Evolutionary conservation across 2,888 invertebrate species (phyloP), one percentile per base, ranked within the genome.

Genomic region (Pachydiplax longipennis): DNA sequence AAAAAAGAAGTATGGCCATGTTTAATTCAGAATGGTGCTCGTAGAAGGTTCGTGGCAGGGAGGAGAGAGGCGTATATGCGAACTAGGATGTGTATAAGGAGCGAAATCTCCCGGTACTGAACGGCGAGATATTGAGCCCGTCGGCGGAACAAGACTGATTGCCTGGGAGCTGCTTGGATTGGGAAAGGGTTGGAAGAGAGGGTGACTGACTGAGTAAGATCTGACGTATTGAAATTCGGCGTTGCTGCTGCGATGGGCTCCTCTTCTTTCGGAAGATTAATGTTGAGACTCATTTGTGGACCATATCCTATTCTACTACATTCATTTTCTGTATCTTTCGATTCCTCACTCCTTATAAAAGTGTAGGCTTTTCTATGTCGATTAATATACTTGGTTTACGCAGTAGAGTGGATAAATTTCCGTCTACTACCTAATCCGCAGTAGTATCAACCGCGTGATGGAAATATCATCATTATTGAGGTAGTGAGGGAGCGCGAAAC

Each of bases 121-220:
- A 61, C 65, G 87, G 58, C 61, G 37, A 40, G 87, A 87, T 87
- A 87, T 61, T 87, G 87, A 87, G 87, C 65, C 87, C 87, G 83
- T 83, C 83, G 87, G 87, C 65, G 61, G 65, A 40, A 31, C 87
- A 87, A 87, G 87, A 87, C 61, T 87, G 87, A 87, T 87, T 87
- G 61, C 87, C 87, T n/a, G 73, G 73, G 73, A 73, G 65, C 53
- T 10, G 58, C 25, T 58, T 10, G n/a, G 83, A 58, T 31, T 18
- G 48, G 58, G 37, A n/a, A 87, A 18, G 87, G 65, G n/a, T 87
- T 58, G 87, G 37, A 61, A 31, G 58, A 40, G 87, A 37, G 61
- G 37, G 4, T 40, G 4, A 4, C 61, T n/a, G 37, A 22, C 48
- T 31, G 48, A 53, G 31, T 37, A 53, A 53, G 82, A 81, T 65